These are phyloP conservation scores for Strongylocentrotus purpuratus DNA, from an alignment of 35 echinoderm and acorn worm species.

Conservation along the genomic window DNA sequence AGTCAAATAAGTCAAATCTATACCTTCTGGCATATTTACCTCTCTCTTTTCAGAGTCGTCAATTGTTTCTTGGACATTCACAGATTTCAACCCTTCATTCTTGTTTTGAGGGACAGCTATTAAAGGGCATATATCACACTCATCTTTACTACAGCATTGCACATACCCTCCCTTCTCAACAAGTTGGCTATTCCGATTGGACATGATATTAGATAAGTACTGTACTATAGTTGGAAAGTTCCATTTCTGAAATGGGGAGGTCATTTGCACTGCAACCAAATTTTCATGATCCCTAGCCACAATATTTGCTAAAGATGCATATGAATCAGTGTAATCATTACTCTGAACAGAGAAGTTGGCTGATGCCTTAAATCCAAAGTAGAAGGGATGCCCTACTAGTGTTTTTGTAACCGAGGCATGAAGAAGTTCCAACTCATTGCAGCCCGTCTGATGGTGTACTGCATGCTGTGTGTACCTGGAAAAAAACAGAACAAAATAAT, in stretches of 20 bases:
- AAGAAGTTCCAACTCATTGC: not conserved
- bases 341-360: not conserved
- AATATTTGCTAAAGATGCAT: not conserved
- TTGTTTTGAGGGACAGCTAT: not conserved
- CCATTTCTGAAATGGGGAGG: not conserved
- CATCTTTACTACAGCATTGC: not conserved
- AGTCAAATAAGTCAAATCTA: not conserved
- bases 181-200: not conserved
- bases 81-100: not conserved
- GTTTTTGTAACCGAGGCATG: not conserved
- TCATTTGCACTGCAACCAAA: conserved; percentile 33
- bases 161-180: not conserved
- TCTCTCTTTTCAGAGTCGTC: not conserved
- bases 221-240: conserved; percentile 17
- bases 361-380: conserved; percentile 12
- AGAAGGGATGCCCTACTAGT: conserved; percentile 14
- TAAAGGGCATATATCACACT: not conserved
- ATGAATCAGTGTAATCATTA: not conserved
- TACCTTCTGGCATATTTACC: not conserved
- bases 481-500: not conserved
- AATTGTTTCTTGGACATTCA: not conserved
- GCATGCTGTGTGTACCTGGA: not conserved
- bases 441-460: not conserved
- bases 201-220: not conserved
- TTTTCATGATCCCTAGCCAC: not conserved